Evolutionary conservation across 2,888 invertebrate species (phyloP).

Genomic region (Lathronympha strigana): DNA sequence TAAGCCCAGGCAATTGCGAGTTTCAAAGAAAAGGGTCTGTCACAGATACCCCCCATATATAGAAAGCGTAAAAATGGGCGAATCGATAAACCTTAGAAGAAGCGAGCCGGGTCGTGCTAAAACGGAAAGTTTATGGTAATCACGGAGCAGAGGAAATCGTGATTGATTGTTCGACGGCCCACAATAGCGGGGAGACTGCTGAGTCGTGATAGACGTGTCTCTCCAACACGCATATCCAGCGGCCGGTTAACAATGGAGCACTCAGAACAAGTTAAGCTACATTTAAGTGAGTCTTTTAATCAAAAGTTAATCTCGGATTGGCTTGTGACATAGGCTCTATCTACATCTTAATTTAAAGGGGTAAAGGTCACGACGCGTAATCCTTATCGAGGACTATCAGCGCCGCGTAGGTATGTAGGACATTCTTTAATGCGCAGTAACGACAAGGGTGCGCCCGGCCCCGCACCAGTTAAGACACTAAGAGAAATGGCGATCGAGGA

Average conservation of each 20-base stretch:
- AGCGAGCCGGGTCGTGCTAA: slow-evolving; percentile 74
- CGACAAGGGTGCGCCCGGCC: slow-evolving; percentile 65
- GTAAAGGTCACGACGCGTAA: slow-evolving; percentile 38
- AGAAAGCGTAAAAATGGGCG: slow-evolving; percentile 73
- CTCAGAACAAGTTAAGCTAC: slow-evolving; percentile 41
- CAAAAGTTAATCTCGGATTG: slow-evolving; percentile 41
- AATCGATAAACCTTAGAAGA: slow-evolving; percentile 80
- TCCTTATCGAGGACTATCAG: slow-evolving; percentile 43
- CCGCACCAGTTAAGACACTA: slow-evolving; percentile 69
- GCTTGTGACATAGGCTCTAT: slow-evolving; percentile 38
- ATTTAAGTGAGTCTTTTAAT: slow-evolving; percentile 41
- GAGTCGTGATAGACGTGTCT: slow-evolving; percentile 53
- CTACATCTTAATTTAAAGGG: slow-evolving; percentile 42
- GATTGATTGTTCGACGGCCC: slow-evolving; percentile 77
- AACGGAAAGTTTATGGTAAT: slow-evolving; percentile 83
- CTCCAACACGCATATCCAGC: slow-evolving; percentile 48
- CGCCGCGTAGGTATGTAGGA: slow-evolving; percentile 55
- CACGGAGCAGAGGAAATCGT: slow-evolving; percentile 73
- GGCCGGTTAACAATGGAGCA: slow-evolving; percentile 33
- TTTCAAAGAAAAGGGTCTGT: slow-evolving; percentile 77
- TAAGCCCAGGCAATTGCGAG: slow-evolving; percentile 72
- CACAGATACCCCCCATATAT: slow-evolving; percentile 68
- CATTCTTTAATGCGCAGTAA: slow-evolving; percentile 66
- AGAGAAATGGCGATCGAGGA: slow-evolving; percentile 81
- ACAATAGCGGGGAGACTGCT: slow-evolving; percentile 51